Base-by-base conservation (phyloP, 2,888 invertebrate species). In the Diplazon laetatorius region DNA sequence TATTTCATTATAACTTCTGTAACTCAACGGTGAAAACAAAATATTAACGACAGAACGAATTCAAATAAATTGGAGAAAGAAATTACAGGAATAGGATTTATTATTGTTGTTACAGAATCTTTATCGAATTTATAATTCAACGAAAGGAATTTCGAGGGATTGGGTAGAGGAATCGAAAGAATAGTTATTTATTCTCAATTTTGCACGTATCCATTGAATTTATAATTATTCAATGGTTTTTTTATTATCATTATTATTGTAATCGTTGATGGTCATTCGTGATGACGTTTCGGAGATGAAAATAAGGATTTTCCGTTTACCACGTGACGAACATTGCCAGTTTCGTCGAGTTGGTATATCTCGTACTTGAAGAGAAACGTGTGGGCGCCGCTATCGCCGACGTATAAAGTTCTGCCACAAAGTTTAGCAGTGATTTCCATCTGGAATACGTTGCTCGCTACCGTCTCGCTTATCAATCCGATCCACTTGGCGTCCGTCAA, bases 281-380 rank as follows among this genome's bases (percentile, higher is more conserved):
- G 5, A 12, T 10, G 0, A 20, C n/a, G 8, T n/a, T 3, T n/a
- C 3, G 14, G 9, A 39, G 14, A 62, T 25, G 25, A 44, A 14
- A 62, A 25, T 42, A 44, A 62, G 25, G 9, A 1, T n/a, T 25
- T 22, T 62, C 4, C 10, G 8, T 16, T 78, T 76, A 78, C 78
- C 78, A 75, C 71, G 46, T 68, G 60, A 42, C 48, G 18, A 68
- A 78, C 66, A 42, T 48, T 66, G 48, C 88, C 88, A 0, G 59
- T 37, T 10, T 76, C 77, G 65, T 83, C 76, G 20, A 88, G 80
- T 20, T 83, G 65, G 79, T 84, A 88, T 50, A 89, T 85, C 62
- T 86, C 83, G 79, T 83, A 88, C 74, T 86, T 87, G 78, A 89
- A 86, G 30, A 88, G 80, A 16, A 88, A 62, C 16, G 86, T 80